phyloP scores from a whole-genome alignment of 1,140 invertebrate genomes.

The Pemphigus obesinymphae region DNA sequence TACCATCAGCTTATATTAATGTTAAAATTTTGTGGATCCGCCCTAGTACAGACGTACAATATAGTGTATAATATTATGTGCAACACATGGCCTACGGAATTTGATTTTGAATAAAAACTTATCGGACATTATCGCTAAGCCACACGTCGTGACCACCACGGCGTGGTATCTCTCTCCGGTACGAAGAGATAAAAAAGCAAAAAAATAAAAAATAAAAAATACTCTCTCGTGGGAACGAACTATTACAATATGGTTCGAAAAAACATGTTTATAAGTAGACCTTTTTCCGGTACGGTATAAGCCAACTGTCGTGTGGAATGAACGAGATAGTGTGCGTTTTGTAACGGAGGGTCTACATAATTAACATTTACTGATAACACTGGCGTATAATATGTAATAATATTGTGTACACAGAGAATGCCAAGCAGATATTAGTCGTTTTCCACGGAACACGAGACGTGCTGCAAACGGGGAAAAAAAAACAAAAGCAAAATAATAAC shows the following conservation, averaged over 20 bases:
- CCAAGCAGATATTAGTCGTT: neutral
- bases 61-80: too few species aligned
- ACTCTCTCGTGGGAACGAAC: neutral
- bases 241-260: neutral
- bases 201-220: too few species aligned
- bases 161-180: neutral
- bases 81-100: too few species aligned
- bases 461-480: neutral
- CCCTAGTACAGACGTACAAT: too few species aligned
- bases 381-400: neutral
- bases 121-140: neutral
- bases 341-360: neutral
- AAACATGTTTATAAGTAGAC: neutral
- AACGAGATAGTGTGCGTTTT: neutral
- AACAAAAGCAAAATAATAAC: neutral
- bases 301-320: neutral
- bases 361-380: conserved; percentile 15
- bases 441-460: too few species aligned
- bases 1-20: too few species aligned
- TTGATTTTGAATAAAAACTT: neutral
- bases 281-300: neutral
- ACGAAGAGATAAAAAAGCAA: neutral
- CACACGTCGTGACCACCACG: neutral
- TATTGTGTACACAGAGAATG: neutral
- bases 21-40: too few species aligned